These are phyloP conservation scores for Sparidentex hasta DNA, from an alignment of 2,797 vertebrate genomes.

Conservation along the genomic window DNA sequence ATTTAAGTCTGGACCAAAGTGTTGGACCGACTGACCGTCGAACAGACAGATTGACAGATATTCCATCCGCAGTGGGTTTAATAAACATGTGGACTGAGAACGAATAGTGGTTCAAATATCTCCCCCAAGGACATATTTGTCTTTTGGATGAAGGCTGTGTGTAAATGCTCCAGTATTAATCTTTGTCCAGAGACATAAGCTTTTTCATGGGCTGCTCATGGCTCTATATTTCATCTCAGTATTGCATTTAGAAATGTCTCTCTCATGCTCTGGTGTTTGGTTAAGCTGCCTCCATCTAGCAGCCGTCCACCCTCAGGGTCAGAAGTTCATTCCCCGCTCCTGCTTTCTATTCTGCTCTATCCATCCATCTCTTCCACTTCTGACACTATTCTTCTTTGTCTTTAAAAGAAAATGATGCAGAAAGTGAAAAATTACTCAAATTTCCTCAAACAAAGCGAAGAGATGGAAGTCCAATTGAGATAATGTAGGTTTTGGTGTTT, in stretches of 20 bases:
- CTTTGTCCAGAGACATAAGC: conserved; percentile 5
- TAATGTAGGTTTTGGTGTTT: conserved; percentile 4
- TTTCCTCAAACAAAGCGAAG: conserved; percentile 27
- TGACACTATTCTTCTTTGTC: conserved; percentile 26
- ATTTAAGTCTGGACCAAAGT: background rate
- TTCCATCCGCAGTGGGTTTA: background rate
- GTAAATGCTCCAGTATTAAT: conserved; percentile 19
- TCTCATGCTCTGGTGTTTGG: conserved; percentile 22
- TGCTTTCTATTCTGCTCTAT: conserved; percentile 36
- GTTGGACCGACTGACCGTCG: background rate
- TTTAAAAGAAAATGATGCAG: conserved; percentile 29
- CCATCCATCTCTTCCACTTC: conserved; percentile 31
- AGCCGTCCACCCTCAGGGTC: conserved; percentile 41
- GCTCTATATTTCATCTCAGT: conserved; percentile 20
- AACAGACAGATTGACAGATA: background rate
- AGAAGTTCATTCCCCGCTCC: conserved; percentile 31
- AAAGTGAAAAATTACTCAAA: conserved; percentile 39
- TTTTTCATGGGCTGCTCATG: conserved; percentile 1
- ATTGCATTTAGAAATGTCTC: conserved; percentile 46
- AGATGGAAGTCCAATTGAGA: conserved; percentile 2
- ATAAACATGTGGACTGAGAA: conserved; percentile 1
- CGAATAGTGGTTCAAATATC: background rate
- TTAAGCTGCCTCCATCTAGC: conserved; percentile 24
- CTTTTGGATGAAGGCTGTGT: conserved; percentile 4
- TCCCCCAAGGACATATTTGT: background rate